Evolutionary conservation across 2,797 vertebrate genomes (phyloP), one percentile per base, ranked within the genome.

Genomic region (Chelon labrosus): DNA sequence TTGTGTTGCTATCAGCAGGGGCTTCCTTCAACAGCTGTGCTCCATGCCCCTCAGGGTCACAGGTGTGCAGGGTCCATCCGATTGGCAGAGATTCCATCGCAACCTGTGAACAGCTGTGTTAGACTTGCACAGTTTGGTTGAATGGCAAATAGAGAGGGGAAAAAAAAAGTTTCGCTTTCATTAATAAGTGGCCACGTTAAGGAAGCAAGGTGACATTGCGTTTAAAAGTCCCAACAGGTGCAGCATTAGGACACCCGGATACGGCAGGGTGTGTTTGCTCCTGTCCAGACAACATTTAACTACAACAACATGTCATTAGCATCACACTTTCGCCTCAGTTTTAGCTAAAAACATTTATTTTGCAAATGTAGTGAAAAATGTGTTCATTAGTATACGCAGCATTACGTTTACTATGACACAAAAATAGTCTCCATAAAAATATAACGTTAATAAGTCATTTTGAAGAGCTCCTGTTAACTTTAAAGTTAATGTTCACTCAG

Each of bases 241-340:
- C 52, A 53, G 14, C 67, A 27, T 25, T 75, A 42, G 27, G 64
- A 49, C 49, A 89, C 84, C 89, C 91, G 91, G 93, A 92, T 90
- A 12, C 77, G 38, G 25, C 75, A 46, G 77, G 70, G 73, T 50
- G 88, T 66, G 82, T 31, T 31, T 13, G 16, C 46, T 57, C 12
- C 22, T 10, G n/a, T 25, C n/a, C 14, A 47, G 20, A 12, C 38
- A 10, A 10, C 27, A 2, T 16, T 5, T 14, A 14, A 10, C 19
- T 10, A 49, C 2, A 20, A 49, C 19, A n/a, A 49, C 9, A 20
- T n/a, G n/a, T 19, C 19, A 19, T 19, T 49, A 19, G 47, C 47
- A 11, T 20, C 19, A 20, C n/a, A 10, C 6, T n/a, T 20, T 49
- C n/a, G 19, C n/a, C 3, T 10, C 1, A 19, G 9, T 11, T 10